These are phyloP conservation scores for Pelvicachromis taeniatus DNA, from an alignment of 2,113 vertebrate species.

Conservation along the genomic window DNA sequence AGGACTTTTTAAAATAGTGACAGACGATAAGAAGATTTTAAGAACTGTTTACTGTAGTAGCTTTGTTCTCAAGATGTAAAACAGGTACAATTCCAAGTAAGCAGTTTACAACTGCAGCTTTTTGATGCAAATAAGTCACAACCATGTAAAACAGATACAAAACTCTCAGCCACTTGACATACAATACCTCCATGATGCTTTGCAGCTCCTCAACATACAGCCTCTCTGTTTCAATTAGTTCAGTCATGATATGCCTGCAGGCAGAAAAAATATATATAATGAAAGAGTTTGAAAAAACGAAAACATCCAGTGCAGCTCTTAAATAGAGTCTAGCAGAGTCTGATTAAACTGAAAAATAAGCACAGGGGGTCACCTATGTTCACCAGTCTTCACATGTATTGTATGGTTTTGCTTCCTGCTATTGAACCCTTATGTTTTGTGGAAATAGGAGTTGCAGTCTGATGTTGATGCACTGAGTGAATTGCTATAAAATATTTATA, in stretches of 20 bases:
- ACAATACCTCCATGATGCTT: conserved; percentile 88
- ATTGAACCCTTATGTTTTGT: too few relatives aligned
- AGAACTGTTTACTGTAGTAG: neutral
- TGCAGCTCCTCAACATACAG: conserved; percentile 92
- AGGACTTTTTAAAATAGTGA: neutral
- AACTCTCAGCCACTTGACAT: neutral
- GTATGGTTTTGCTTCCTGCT: neutral
- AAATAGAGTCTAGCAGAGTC: too few relatives aligned
- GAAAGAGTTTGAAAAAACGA: neutral
- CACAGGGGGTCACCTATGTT: neutral
- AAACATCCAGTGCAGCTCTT: neutral
- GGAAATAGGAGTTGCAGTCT: neutral
- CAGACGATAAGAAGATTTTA: neutral
- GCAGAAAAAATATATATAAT: neutral
- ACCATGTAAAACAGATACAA: neutral
- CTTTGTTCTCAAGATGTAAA: neutral
- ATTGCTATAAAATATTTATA: neutral
- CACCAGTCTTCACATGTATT: neutral
- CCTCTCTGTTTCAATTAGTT: conserved; percentile 92
- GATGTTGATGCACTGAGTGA: neutral
- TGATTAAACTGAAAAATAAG: neutral
- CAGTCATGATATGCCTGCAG: conserved; percentile 85
- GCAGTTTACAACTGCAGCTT: neutral
- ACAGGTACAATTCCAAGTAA: neutral
- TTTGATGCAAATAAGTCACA: neutral